These are phyloP conservation scores for Clostera curtula DNA, from an alignment of 2,888 invertebrate genomes.

Conservation along the genomic window DNA sequence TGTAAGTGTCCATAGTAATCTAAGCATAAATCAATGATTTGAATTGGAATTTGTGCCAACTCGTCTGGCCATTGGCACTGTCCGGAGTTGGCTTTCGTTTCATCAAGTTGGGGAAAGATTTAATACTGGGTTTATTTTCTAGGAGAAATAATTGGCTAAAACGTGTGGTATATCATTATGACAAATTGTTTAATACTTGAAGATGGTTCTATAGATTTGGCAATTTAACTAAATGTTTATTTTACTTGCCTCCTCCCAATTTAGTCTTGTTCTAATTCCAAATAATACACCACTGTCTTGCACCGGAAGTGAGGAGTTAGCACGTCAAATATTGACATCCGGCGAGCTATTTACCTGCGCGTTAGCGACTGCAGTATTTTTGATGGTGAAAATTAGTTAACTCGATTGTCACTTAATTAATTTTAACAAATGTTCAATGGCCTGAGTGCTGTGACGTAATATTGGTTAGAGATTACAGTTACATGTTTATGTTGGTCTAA, in stretches of 20 bases:
- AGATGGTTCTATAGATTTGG: too few relatives aligned
- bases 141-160: not conserved
- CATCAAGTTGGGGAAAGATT: too few relatives aligned
- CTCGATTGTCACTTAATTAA: constrained; percentile 5
- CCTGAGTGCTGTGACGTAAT: constrained; percentile 1
- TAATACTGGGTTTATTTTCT: too few relatives aligned
- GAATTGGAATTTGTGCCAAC: too few relatives aligned
- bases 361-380: constrained; percentile 4
- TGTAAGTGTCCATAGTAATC: too few relatives aligned
- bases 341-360: constrained; percentile 11
- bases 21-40: too few relatives aligned
- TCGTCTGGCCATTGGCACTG: too few relatives aligned
- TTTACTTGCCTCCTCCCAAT: constrained; percentile 8
- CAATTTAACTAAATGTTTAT: constrained; percentile 12
- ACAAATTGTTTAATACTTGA: too few relatives aligned
- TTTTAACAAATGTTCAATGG: not conserved
- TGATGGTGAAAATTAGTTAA: constrained; percentile 7
- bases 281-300: constrained; percentile 14
- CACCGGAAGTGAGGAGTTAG: constrained; percentile 22
- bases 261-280: constrained; percentile 15
- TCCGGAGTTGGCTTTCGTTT: too few relatives aligned
- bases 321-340: constrained; percentile 26
- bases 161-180: not conserved
- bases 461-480: not conserved
- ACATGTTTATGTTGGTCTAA: not conserved